Evolutionary conservation across 2,888 invertebrate species (phyloP), one percentile per base, ranked within the genome.

Genomic region (Caenorhabditis parvicauda): DNA sequence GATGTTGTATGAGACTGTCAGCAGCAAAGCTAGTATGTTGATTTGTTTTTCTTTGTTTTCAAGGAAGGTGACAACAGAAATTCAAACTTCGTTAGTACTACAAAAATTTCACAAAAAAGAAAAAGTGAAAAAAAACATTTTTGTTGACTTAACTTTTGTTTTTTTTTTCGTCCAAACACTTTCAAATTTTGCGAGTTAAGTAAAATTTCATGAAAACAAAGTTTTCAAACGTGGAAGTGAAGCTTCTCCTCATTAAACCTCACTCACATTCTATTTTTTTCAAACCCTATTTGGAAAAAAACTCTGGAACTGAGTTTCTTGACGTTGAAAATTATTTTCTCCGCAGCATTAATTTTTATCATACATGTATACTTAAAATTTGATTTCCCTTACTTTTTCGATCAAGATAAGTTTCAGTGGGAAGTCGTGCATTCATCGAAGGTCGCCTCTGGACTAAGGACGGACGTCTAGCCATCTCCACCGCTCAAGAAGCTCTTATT

Each of bases 1-100:
- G 75, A 54, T 75, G 59, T 53, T 75, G 9, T 75, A 75, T 37
- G 75, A 75, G 49, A 75, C 74, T 12, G 45, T 53, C 17, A 67
- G 67, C 43, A 59, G 66, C 3, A 57, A 70, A 50, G 75, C 75
- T 25, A 59, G 70, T 67, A 41, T 38, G 57, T 45, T 22, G n/a
- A n/a, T n/a, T n/a, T n/a, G n/a, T n/a, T n/a, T n/a, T 32, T n/a
- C 35, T 32, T n/a, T 9, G 35, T 12, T 12, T 12, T 32, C 6
- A 1, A 19, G 28, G 35, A 32, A 32, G n/a, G 35, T 3, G 50
- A 3, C 7, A 19, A 17, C 14, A n/a, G n/a, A n/a, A n/a, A n/a
- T n/a, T n/a, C n/a, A n/a, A n/a, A n/a, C n/a, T n/a, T n/a, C n/a
- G n/a, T n/a, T n/a, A n/a, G n/a, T n/a, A n/a, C n/a, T n/a, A n/a